Percentiles rank a stretch among this genome's conserved stretches.
These are phyloP conservation scores for Dynastes tityus DNA, from an alignment of 2,888 invertebrate species.

Conservation along the genomic window DNA sequence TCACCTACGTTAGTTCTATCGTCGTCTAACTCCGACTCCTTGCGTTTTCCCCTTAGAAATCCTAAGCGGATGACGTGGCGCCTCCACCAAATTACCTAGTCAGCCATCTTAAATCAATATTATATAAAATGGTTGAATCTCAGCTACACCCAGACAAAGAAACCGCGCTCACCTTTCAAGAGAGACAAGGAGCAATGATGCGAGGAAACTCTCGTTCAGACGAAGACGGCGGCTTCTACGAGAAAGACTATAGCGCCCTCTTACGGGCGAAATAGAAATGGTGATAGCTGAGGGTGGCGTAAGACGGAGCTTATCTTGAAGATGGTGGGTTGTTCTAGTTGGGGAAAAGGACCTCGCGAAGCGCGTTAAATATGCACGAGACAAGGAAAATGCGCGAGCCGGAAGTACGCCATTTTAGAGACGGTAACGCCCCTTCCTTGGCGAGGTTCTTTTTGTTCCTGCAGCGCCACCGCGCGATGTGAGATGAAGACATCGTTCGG, in stretches of 20 bases:
- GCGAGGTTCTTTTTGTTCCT: conserved; percentile 5
- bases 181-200: conserved; percentile 59
- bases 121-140: conserved; percentile 71
- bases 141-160: conserved; percentile 68
- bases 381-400: conserved; percentile 69
- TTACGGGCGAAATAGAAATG: conserved; percentile 49
- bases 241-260: conserved; percentile 50
- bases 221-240: conserved; percentile 56
- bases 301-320: conserved; percentile 54
- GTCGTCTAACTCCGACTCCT: conserved; percentile 52
- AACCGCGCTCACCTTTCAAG: conserved; percentile 65
- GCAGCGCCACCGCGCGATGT: background rate
- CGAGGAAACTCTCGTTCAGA: conserved; percentile 51
- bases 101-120: conserved; percentile 71
- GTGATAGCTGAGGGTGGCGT: conserved; percentile 54
- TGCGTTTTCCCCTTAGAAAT: conserved; percentile 12
- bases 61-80: conserved; percentile 27
- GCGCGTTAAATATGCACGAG: conserved; percentile 68
- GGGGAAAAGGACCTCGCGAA: background rate
- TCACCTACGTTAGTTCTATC: background rate
- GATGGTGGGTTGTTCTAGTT: conserved; percentile 45
- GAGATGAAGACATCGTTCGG: background rate
- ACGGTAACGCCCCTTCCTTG: conserved; percentile 64
- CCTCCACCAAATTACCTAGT: conserved; percentile 58
- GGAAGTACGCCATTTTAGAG: conserved; percentile 67